phyloP scores from a whole-genome alignment of 2,888 invertebrate species.

The Matsumyia berberina region DNA sequence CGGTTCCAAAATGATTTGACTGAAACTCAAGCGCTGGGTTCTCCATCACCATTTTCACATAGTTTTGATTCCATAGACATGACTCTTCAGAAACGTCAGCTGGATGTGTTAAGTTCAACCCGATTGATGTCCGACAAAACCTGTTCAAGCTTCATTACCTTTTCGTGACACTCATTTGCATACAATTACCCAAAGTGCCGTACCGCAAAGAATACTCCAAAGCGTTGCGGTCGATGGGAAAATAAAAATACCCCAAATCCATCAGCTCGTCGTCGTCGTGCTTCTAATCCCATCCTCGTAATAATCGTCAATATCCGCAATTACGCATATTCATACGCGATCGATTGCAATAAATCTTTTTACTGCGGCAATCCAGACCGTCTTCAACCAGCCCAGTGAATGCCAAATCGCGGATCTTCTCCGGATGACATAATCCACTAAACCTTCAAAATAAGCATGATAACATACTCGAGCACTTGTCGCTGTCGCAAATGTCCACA shows the following conservation, averaged over 20 bases:
- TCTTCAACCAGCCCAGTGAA: slow-evolving; percentile 20
- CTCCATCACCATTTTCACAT: no score
- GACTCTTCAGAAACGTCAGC: no score
- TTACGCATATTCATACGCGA: slow-evolving; percentile 22
- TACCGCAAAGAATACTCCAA: no score
- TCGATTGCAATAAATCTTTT: slow-evolving; percentile 8
- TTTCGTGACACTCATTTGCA: neutral
- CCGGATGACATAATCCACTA: slow-evolving; percentile 39
- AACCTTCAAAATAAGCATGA: slow-evolving; percentile 36
- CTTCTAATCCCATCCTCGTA: neutral
- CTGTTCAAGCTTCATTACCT: neutral
- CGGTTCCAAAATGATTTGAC: no score
- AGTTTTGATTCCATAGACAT: no score
- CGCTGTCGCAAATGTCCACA: neutral
- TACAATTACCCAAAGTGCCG: neutral
- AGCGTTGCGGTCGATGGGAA: neutral
- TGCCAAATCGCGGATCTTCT: slow-evolving; percentile 26
- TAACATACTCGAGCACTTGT: slow-evolving; percentile 1
- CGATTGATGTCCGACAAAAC: no score
- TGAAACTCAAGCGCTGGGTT: no score
- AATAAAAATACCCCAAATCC: neutral
- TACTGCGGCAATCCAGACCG: neutral
- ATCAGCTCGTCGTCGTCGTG: neutral
- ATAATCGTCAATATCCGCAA: slow-evolving; percentile 12
- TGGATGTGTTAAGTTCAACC: no score